Percentiles rank a stretch among this genome's conserved stretches.
Conservation (phyloP, 2,888 invertebrate genomes). For the Chydorus sphaericus region DNA sequence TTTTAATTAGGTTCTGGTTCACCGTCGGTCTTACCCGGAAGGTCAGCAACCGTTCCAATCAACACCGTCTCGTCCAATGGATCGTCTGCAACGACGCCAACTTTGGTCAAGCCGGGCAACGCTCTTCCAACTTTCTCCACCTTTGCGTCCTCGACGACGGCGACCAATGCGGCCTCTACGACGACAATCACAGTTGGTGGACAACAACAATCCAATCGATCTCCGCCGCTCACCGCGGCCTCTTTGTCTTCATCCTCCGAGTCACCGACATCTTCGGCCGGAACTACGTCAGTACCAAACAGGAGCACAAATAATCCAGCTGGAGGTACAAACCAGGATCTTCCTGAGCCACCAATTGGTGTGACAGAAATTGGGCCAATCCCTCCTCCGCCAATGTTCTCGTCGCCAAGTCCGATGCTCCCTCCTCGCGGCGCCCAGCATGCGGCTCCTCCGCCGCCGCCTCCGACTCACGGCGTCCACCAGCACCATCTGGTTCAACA, state of each 20-base stretch:
- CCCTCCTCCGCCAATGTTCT: constrained; percentile 90
- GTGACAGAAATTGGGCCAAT: constrained; percentile 85
- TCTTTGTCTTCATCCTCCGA: neutral
- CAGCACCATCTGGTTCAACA: too few relatives aligned
- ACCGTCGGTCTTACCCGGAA: constrained; percentile 5
- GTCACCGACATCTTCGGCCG: neutral
- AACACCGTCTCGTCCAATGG: neutral
- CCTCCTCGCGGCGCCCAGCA: constrained; percentile 12
- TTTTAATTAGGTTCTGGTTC: neutral
- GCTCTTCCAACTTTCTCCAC: neutral
- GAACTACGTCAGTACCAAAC: constrained; percentile 15
- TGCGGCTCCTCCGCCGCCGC: constrained; percentile 20
- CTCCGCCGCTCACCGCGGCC: neutral
- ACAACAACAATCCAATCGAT: neutral
- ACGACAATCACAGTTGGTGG: neutral
- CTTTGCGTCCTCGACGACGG: neutral
- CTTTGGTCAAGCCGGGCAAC: too few relatives aligned
- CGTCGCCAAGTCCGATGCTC: constrained; percentile 37
- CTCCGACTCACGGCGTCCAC: constrained; percentile 18
- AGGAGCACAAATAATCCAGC: constrained; percentile 11
- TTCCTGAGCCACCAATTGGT: constrained; percentile 83
- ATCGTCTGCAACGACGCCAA: neutral
- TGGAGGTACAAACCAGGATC: neutral
- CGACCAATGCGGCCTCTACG: neutral
- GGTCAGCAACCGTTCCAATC: constrained; percentile 9